Evolutionary conservation across 2,113 vertebrate genomes (phyloP), one percentile per base, ranked within the genome.

Genomic region (Tachysurus vachellii): DNA sequence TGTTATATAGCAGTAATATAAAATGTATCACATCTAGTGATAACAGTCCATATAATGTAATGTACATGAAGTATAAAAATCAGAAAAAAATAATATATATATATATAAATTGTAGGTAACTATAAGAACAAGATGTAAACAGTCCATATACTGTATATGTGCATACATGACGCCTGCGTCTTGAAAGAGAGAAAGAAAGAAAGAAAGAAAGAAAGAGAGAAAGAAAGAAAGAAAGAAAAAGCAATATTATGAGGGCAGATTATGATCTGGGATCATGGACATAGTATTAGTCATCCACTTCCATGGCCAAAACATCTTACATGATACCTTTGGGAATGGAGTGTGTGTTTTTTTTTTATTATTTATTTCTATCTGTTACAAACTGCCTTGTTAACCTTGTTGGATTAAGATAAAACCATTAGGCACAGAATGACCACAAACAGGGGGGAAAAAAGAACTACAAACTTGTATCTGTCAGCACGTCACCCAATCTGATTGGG

Each of bases 81-180:
- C 84, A 81, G 80, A 94, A 88, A 73, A 73, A 85, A 53, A 50
- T 61, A 80, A 73, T 47, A 76, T 73, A 85, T 84, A 80, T 85
- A 89, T 89, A 88, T 88, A 80, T 85, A 89, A 95, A 97, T 96
- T 94, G 95, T 91, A 85, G 87, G 88, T 88, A 91, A 92, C 89
- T 92, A 93, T 95, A 95, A 91, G 92, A 94, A 95, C 94, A 96
- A 95, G 95, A 96, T 97, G 97, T 97, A 97, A 98, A 99, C 97
- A 96, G 95, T 97, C 92, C 92, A 92, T 94, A 94, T 95, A 92
- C 77, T 94, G 94, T 95, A 95, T 96, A 93, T 96, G 96, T 97
- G 97, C 96, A 97, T 96, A 96, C 89, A 95, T 95, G 97, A 97
- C 97, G 97, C 97, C 97, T 94, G 97, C 97, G 97, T 95, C 97